A percentile compares a stretch with the other conserved stretches of the same genome.
phyloP scores from a whole-genome alignment of 1,140 invertebrate genomes.

The Oscheius sp. region DNA sequence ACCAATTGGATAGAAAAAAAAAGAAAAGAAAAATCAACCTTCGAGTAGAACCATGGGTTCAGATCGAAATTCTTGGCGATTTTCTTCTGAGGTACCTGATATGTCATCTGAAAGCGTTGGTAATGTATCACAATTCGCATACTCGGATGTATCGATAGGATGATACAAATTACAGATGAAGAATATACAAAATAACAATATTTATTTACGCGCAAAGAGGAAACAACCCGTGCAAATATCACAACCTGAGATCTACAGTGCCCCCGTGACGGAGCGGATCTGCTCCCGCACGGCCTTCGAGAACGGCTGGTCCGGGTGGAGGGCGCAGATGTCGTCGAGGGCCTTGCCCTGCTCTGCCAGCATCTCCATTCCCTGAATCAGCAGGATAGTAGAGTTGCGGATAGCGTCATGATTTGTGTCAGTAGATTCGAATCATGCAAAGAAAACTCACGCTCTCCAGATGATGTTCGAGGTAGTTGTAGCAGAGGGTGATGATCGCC shows the following conservation, averaged over 20 bases:
- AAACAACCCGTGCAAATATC: neutral
- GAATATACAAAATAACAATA: neutral
- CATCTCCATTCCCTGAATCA: too few species aligned
- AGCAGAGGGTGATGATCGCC: neutral
- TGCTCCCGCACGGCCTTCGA: neutral
- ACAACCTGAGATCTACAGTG: neutral
- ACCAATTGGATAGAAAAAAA: slow-evolving; percentile 26
- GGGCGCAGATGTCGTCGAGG: neutral
- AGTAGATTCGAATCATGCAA: too few species aligned
- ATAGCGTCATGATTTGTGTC: too few species aligned
- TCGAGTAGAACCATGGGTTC: slow-evolving; percentile 49
- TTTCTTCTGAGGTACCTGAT: slow-evolving; percentile 43
- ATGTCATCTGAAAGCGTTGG: slow-evolving; percentile 14
- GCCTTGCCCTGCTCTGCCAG: neutral
- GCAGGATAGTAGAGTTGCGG: too few species aligned
- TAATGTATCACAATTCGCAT: too few species aligned
- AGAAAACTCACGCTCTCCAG: neutral
- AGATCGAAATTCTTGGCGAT: slow-evolving; percentile 55
- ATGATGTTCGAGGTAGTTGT: slow-evolving; percentile 1
- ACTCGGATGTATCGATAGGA: too few species aligned
- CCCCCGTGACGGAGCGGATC: neutral
- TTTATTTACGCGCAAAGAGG: neutral
- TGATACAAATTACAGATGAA: too few species aligned
- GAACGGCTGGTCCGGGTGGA: neutral
- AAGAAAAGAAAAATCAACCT: slow-evolving; percentile 30